These are phyloP conservation scores for Prochilodus magdalenae DNA, from an alignment of 2,113 vertebrate species.

Conservation along the genomic window DNA sequence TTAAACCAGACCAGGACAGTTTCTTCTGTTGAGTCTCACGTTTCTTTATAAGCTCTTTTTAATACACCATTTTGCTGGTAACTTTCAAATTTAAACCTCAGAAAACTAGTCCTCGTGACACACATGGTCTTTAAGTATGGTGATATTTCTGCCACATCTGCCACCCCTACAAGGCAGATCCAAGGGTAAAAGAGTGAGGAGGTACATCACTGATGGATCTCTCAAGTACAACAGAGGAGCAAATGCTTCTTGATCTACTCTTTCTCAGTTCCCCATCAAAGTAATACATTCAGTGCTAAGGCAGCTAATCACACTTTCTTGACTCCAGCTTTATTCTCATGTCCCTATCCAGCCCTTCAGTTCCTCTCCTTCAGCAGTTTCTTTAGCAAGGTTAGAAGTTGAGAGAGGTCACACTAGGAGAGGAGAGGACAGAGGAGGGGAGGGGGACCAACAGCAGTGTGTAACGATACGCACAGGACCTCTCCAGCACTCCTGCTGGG, in stretches of 20 bases:
- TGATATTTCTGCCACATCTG: background rate
- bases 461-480: background rate
- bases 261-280: background rate
- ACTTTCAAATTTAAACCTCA: too few species aligned
- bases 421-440: background rate
- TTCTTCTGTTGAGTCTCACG: too few species aligned
- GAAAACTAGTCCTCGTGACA: too few species aligned
- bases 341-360: background rate
- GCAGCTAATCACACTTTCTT: background rate
- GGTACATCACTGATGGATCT: background rate
- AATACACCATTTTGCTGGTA: too few species aligned
- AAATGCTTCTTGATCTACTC: background rate
- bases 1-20: too few species aligned
- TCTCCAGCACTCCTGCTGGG: background rate
- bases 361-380: background rate
- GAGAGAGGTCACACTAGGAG: background rate
- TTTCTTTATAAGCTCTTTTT: too few species aligned
- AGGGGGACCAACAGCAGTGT: constrained; percentile 3
- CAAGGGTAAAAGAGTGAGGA: background rate
- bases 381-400: constrained; percentile 12
- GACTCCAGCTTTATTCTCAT: background rate
- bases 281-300: background rate
- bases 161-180: background rate
- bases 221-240: background rate
- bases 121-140: background rate